These are phyloP conservation scores for Montifringilla adamsi DNA, from an alignment of 2,113 vertebrate genomes.

Conservation along the genomic window DNA sequence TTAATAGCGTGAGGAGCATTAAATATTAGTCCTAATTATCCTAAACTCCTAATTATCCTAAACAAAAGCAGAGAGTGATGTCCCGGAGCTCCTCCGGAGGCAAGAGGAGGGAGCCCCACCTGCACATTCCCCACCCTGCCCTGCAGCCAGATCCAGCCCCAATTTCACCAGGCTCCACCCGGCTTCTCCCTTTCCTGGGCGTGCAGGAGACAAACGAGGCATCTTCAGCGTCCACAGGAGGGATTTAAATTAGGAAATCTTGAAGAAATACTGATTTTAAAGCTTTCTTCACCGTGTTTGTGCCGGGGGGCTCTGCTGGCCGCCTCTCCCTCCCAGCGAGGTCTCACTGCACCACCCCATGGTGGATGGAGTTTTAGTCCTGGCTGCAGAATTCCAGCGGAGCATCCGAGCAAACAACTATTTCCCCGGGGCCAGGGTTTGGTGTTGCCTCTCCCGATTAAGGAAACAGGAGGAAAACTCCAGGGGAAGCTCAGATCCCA, in stretches of 20 bases:
- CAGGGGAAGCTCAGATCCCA: neutral
- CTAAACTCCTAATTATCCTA: neutral
- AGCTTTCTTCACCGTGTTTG: fast-evolving
- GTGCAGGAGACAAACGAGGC: fast-evolving
- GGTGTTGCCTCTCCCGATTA: neutral
- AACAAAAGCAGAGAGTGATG: neutral
- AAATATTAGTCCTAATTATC: neutral
- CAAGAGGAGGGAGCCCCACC: neutral
- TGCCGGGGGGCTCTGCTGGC: neutral
- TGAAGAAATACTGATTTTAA: neutral
- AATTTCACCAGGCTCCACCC: neutral
- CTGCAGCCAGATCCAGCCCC: neutral
- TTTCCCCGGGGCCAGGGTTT: neutral
- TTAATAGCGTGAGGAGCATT: neutral
- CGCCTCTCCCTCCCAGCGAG: neutral
- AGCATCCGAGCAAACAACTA: neutral
- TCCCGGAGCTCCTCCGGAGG: neutral
- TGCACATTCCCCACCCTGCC: neutral
- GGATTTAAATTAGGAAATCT: neutral
- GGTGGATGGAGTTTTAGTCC: neutral
- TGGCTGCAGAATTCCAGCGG: neutral
- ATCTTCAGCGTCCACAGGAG: neutral
- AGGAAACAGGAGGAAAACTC: neutral
- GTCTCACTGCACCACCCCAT: neutral
- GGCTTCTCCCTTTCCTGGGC: neutral